These are phyloP conservation scores for Macrobrachium rosenbergii DNA, from an alignment of 1,140 invertebrate species.

Conservation along the genomic window DNA sequence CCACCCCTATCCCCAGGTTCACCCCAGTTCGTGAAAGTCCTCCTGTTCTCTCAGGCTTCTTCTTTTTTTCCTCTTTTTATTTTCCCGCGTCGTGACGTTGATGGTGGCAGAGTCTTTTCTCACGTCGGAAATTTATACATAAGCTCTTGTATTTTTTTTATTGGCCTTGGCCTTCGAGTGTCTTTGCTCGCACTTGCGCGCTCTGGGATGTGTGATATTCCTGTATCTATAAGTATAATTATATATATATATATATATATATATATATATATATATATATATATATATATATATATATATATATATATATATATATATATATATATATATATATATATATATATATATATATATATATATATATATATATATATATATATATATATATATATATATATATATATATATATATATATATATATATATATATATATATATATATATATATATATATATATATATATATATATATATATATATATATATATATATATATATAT, in stretches of 20 bases:
- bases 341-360: not conserved
- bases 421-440: slow-evolving; percentile 21
- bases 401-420: not conserved
- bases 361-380: slow-evolving; percentile 3
- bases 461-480: not conserved
- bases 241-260: not conserved
- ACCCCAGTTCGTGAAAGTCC: not conserved
- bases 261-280: not conserved
- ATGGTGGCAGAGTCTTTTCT: not conserved
- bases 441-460: not conserved
- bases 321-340: not conserved
- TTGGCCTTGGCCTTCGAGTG: no score
- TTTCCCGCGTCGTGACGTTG: not conserved
- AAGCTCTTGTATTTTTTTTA: no score
- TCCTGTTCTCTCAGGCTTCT: not conserved
- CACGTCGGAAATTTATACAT: no score
- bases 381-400: not conserved
- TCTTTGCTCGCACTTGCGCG: no score
- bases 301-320: not conserved
- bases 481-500: not conserved
- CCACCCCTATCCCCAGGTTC: not conserved
- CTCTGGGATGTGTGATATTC: no score
- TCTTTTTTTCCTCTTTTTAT: no score
- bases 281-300: not conserved
- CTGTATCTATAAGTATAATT: no score